Percentiles rank a stretch among this genome's conserved stretches.
phyloP scores from a whole-genome alignment of 1,140 invertebrate species.

The Apolygus lucorum region DNA sequence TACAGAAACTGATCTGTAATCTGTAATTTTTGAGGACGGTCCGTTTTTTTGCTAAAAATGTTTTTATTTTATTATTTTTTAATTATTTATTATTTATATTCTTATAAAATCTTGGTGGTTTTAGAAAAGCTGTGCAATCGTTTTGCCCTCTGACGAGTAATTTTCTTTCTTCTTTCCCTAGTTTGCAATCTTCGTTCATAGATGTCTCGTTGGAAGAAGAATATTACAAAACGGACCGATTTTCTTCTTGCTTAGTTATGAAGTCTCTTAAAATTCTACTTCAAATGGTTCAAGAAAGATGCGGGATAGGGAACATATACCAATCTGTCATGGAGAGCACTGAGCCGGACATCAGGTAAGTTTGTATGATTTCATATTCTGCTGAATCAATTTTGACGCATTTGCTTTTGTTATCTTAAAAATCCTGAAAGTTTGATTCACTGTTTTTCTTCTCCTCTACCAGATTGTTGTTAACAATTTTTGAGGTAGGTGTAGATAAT shows the following conservation, averaged over 20 bases:
- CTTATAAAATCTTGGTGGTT: too few relatives aligned
- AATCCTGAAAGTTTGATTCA: too few relatives aligned
- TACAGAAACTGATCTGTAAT: too few relatives aligned
- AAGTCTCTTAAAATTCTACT: slow-evolving; percentile 66
- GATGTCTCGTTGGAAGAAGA: slow-evolving; percentile 67
- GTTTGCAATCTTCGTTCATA: slow-evolving; percentile 79
- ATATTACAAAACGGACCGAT: slow-evolving; percentile 42
- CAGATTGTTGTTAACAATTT: too few relatives aligned
- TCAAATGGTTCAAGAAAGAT: slow-evolving; percentile 61
- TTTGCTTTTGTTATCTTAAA: slow-evolving; percentile 1
- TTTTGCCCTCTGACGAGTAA: too few relatives aligned
- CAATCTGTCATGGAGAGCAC: slow-evolving; percentile 66
- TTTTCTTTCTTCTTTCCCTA: slow-evolving; percentile 39
- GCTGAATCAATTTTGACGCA: neutral
- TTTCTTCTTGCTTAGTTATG: slow-evolving; percentile 51
- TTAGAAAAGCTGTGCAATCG: too few relatives aligned
- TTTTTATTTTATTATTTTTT: too few relatives aligned
- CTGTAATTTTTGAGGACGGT: too few relatives aligned
- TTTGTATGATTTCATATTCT: slow-evolving; percentile 27
- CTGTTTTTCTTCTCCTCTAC: too few relatives aligned
- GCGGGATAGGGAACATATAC: slow-evolving; percentile 61
- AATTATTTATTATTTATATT: too few relatives aligned
- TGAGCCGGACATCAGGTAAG: slow-evolving; percentile 75
- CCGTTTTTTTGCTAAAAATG: too few relatives aligned
- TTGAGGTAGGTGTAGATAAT: too few relatives aligned